Conservation (phyloP, 2,888 invertebrate species). For the Sesia apiformis region DNA sequence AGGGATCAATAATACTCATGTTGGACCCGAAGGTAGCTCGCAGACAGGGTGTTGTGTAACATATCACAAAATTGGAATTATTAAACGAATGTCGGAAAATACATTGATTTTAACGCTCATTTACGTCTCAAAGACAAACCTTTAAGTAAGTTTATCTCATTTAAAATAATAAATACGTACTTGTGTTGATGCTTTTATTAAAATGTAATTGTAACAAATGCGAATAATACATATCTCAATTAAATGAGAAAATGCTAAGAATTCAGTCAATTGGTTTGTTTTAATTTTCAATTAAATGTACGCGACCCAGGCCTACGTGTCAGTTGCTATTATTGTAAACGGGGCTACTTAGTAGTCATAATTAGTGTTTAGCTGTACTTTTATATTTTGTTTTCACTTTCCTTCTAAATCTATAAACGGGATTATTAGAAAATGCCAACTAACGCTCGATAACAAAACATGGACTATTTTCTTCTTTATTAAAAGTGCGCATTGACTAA, state of each 20-base stretch:
- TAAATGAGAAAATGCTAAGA: constrained; percentile 18
- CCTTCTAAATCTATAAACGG: not conserved
- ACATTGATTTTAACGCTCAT: too few relatives aligned
- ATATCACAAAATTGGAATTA: constrained; percentile 38
- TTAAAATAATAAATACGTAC: not conserved
- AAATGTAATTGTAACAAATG: too few relatives aligned
- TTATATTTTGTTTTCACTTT: constrained; percentile 9
- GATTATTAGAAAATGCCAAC: too few relatives aligned
- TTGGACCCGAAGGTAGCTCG: constrained; percentile 41
- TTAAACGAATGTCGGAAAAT: not conserved
- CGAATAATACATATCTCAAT: constrained; percentile 24
- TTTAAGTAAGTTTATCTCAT: not conserved
- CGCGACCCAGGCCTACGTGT: constrained; percentile 50
- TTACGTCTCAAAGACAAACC: too few relatives aligned
- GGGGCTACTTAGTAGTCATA: constrained; percentile 20
- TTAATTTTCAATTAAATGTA: constrained; percentile 9
- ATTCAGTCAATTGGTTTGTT: constrained; percentile 16
- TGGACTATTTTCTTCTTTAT: too few relatives aligned
- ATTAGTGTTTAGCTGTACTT: constrained; percentile 11
- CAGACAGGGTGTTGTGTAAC: constrained; percentile 60
- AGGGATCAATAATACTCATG: constrained; percentile 53
- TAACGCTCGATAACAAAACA: too few relatives aligned
- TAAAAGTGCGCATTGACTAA: too few relatives aligned
- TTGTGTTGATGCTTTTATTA: too few relatives aligned
- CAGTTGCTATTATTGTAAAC: constrained; percentile 23